Base-by-base conservation (phyloP, 2,113 vertebrate genomes). In the Picathartes gymnocephalus region DNA sequence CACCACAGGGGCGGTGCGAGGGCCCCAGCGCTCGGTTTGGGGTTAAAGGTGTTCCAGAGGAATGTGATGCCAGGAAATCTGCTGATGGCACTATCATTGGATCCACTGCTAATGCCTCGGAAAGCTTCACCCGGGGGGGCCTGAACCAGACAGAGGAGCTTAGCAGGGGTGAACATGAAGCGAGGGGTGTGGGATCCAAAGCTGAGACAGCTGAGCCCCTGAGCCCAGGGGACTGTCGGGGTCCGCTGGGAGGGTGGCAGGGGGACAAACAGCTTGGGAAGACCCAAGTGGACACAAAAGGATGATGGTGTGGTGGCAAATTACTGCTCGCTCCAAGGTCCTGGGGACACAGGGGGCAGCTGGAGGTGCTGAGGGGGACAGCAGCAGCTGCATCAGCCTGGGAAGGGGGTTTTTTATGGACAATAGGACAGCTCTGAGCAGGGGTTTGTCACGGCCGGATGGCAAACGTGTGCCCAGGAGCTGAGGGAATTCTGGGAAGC, bases 61-160 rank as follows among this genome's bases (percentile, higher is more conserved):
- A 95, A 97, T 58, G n/a, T 1, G 92, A 94, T 40, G 89, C 94
- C 77, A 57, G 81, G 72, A 94, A 96, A 96, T 88, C 57, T 97
- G 95, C 94, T 97, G 95, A 97, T 90, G 82, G 72, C 77, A 64
- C 95, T 71, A 97, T 96, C 95, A 96, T 94, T 27, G 73, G 96
- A 96, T 96, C 96, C 64, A 76, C 72, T 54, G 93, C 86, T 96
- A 96, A 97, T 95, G 90, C 95, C 65, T 94, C 48, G 3, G 22
- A 56, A 83, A 96, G n/a, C 56, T 24, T 37, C 53, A 2, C 3
- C 15, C 4, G 69, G 31, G 19, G 40, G 64, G 66, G 54, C 21
- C 77, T 21, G 48, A 35, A 54, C 72, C 90, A 93, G 28, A 71
- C 45, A 72, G 65, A 54, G 80, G 65, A 91, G 90, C 93, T 97